A percentile compares a stretch with the other conserved stretches of the same genome.
These are phyloP conservation scores for Calliphora vicina DNA, from an alignment of 1,140 invertebrate species.

Conservation along the genomic window DNA sequence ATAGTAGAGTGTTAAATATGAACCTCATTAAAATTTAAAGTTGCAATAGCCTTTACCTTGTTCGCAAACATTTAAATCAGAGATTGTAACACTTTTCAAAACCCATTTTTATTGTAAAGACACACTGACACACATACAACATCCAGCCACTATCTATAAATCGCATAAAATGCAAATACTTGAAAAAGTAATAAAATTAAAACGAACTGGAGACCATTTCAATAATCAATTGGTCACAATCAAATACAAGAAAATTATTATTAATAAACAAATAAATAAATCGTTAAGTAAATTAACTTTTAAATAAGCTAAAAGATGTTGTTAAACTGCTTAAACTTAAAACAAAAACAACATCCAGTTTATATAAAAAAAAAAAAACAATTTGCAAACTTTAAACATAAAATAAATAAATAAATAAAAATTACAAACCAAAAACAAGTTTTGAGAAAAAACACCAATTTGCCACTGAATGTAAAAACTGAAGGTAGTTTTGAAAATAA, in stretches of 20 bases:
- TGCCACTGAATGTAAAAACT: not conserved
- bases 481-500: not conserved
- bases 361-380: not conserved
- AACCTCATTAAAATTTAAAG: constrained; percentile 44
- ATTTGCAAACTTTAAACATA: not conserved
- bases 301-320: not conserved
- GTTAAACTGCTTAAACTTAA: not conserved
- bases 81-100: not conserved
- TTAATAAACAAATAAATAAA: not conserved
- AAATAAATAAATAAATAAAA: not conserved
- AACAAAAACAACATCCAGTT: constrained; percentile 11
- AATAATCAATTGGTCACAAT: not conserved
- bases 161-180: not conserved
- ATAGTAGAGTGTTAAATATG: not conserved
- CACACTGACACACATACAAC: not conserved
- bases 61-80: not conserved
- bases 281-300: not conserved
- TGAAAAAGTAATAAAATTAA: not conserved
- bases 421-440: not conserved
- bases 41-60: constrained; percentile 37
- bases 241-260: not conserved
- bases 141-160: not conserved
- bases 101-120: not conserved
- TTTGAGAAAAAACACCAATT: not conserved
- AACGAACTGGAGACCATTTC: not conserved